These are phyloP conservation scores for Lycaon pictus DNA, from an alignment of 2,113 vertebrate species.

Conservation along the genomic window DNA sequence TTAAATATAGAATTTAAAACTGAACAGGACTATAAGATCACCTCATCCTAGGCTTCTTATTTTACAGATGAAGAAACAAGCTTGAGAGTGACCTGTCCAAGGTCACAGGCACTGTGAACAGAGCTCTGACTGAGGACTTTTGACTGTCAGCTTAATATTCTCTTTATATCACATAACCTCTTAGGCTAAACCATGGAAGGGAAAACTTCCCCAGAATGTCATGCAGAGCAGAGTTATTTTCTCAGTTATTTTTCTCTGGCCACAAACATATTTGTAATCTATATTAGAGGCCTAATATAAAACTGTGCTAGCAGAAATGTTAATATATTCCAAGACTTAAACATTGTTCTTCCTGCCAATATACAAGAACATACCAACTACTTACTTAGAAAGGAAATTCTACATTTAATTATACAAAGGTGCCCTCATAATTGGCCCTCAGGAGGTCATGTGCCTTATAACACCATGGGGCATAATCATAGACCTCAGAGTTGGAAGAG, in stretches of 20 bases:
- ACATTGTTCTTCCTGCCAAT: background rate
- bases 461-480: background rate
- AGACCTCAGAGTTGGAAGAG: background rate
- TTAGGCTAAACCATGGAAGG: background rate
- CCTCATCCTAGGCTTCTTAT: slow-evolving; percentile 21
- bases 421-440: background rate
- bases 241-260: slow-evolving; percentile 36
- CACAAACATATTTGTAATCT: slow-evolving; percentile 34
- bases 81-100: slow-evolving; percentile 9
- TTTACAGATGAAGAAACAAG: slow-evolving; percentile 62
- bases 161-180: background rate
- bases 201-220: background rate
- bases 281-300: background rate
- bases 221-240: background rate
- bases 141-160: background rate
- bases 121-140: background rate
- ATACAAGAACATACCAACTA: background rate
- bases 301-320: background rate
- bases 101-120: background rate
- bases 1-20: slow-evolving; percentile 70
- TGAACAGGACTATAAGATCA: slow-evolving; percentile 35
- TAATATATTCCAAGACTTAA: background rate
- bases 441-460: background rate
- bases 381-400: background rate
- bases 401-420: background rate